Conservation (phyloP, 2,888 invertebrate genomes). For the Omphaloscelis lunosa region DNA sequence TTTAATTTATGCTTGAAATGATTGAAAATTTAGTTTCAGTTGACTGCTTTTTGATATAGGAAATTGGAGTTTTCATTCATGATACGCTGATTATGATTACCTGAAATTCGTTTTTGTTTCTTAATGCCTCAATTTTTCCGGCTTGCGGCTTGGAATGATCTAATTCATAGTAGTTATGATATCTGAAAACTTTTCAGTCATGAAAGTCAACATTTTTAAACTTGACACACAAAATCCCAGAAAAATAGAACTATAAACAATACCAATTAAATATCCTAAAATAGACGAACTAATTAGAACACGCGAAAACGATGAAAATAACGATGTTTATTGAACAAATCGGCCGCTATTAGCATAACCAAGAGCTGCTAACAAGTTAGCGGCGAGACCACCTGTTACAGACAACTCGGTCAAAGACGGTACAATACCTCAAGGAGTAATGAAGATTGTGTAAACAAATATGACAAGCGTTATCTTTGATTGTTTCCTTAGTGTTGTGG, state of each 20-base stretch:
- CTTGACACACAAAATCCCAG: not conserved
- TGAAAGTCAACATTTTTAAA: not conserved
- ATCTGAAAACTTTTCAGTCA: not conserved
- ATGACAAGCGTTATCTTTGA: slow-evolving; percentile 41
- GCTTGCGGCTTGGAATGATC: fast-evolving
- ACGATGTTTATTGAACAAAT: slow-evolving; percentile 55
- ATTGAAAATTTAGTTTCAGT: slow-evolving; percentile 4
- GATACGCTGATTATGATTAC: not conserved
- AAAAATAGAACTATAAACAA: slow-evolving; percentile 4
- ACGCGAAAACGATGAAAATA: slow-evolving; percentile 35
- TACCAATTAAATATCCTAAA: slow-evolving; percentile 16
- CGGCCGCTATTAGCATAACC: slow-evolving; percentile 41
- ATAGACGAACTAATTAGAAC: slow-evolving; percentile 34
- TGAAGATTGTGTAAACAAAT: slow-evolving; percentile 48
- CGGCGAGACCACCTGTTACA: slow-evolving; percentile 50
- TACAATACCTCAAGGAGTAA: slow-evolving; percentile 33
- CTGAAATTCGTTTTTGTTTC: not conserved
- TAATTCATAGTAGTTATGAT: too few species aligned
- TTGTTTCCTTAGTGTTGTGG: slow-evolving; percentile 27
- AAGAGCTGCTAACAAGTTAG: slow-evolving; percentile 40
- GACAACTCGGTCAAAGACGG: slow-evolving; percentile 29
- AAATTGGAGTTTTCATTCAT: slow-evolving; percentile 28
- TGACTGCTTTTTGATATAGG: not conserved
- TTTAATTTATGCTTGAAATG: slow-evolving; percentile 12
- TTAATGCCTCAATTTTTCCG: not conserved